phyloP scores from a whole-genome alignment of 2,888 invertebrate species.

The Blera fallax region DNA sequence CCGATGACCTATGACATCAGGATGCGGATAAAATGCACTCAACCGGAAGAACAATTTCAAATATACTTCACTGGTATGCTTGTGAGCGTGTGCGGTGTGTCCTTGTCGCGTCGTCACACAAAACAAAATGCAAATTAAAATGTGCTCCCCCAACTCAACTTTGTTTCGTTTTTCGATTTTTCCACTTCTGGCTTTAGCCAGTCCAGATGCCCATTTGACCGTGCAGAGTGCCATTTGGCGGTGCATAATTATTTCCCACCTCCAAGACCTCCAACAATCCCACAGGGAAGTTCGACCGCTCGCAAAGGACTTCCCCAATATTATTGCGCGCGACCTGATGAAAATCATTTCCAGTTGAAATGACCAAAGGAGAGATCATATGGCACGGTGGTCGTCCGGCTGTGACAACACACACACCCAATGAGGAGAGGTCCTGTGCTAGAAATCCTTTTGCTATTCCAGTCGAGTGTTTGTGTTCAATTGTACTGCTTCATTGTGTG shows the following conservation, averaged over 20 bases:
- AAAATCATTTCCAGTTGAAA: constrained; percentile 66
- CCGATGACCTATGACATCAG: constrained; percentile 64
- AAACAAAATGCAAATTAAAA: constrained; percentile 58
- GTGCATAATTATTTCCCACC: constrained; percentile 58
- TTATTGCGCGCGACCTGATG: constrained; percentile 42
- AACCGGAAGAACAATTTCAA: constrained; percentile 58
- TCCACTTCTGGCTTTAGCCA: neutral
- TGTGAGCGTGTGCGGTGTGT: neutral
- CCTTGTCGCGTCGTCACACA: constrained; percentile 14
- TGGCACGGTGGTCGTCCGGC: constrained; percentile 21
- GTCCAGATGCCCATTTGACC: constrained; percentile 36
- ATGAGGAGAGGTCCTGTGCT: neutral
- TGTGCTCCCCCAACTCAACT: constrained; percentile 10
- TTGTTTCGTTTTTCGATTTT: constrained; percentile 3
- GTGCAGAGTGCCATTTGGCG: constrained; percentile 7
- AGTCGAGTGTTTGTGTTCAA: constrained; percentile 25
- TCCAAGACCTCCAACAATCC: neutral
- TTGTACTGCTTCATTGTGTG: constrained; percentile 45
- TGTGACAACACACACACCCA: constrained; percentile 22
- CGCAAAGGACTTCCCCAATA: constrained; percentile 21
- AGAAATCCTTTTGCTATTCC: neutral
- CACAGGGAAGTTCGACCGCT: neutral
- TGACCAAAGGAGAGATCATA: constrained; percentile 30
- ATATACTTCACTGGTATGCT: neutral
- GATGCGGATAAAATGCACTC: constrained; percentile 64